These are phyloP conservation scores for Sebastes trivittatus DNA, from an alignment of 2,797 vertebrate genomes.

Conservation along the genomic window DNA sequence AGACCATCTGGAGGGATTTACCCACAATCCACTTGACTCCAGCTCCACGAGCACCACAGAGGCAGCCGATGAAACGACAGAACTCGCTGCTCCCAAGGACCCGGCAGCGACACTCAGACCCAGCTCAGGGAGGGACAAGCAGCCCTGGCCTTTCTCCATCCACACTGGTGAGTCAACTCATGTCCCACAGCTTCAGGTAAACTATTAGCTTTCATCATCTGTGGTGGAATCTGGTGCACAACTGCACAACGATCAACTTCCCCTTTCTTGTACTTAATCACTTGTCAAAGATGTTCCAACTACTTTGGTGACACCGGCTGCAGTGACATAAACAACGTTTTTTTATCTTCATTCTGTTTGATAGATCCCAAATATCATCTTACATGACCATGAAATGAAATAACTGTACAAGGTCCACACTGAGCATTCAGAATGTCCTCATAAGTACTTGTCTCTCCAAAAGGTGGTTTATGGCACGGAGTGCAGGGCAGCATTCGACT, in stretches of 20 bases:
- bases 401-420: background rate
- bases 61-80: constrained; percentile 30
- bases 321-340: too few relatives aligned
- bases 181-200: background rate
- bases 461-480: background rate
- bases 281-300: background rate
- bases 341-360: background rate
- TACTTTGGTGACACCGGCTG: background rate
- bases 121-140: constrained; percentile 32
- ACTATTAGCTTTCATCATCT: background rate
- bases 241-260: background rate
- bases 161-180: constrained; percentile 68
- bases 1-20: constrained; percentile 25
- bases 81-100: constrained; percentile 13
- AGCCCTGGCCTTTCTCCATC: constrained; percentile 64
- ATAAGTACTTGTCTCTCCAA: background rate
- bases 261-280: background rate
- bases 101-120: constrained; percentile 40
- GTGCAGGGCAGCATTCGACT: too few relatives aligned
- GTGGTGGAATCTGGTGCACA: background rate
- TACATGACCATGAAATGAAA: background rate
- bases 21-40: background rate
- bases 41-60: constrained; percentile 61
- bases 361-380: background rate
- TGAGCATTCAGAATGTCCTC: background rate